Evolutionary conservation across 2,888 invertebrate genomes (phyloP), one percentile per base, ranked within the genome.

Genomic region (Erpobdella octoculata): DNA sequence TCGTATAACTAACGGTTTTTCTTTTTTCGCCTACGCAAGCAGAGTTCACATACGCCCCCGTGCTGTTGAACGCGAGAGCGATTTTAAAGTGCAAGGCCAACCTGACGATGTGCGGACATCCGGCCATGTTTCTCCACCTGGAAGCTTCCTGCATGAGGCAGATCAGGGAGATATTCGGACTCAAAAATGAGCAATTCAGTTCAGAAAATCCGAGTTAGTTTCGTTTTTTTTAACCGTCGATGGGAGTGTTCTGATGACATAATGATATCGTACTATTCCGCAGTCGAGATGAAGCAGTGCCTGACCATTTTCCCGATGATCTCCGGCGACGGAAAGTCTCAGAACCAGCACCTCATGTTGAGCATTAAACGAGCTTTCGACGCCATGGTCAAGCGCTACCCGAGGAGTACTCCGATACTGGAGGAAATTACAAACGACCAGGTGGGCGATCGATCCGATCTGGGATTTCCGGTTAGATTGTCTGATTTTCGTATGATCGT

Each of bases 61-160:
- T 77, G 46, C 70, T 77, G 48, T 58, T 77, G 58, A 77, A 77
- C 59, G 75, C 77, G n/a, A 72, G 77, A 21, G 77, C 77, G 28
- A 77, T 77, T 65, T 53, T 72, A 21, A 71, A 61, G 62, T 77
- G 77, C 53, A 71, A 73, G 59, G 76, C 75, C 5, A 74, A 75
- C 72, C 53, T 76, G 64, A 73, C 37, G 37, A 25, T 62, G 18
- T 33, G n/a, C 37, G 61, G 71, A 21, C 75, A 72, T 37, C 76
- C 77, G 1, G 74, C 73, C 5, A 62, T 77, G 65, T 74, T 76
- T 68, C 72, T 77, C 35, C 74, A 73, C 61, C 74, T 77, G n/a
- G 77, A 77, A 62, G 53, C 48, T 25, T 76, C 77, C 5, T 77
- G 77, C 64, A 74, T 77, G 72, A 72, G 74, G 35, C 77, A 77